phyloP scores from a whole-genome alignment of 1,140 invertebrate genomes.

The Zaprionus tsacasi region DNA sequence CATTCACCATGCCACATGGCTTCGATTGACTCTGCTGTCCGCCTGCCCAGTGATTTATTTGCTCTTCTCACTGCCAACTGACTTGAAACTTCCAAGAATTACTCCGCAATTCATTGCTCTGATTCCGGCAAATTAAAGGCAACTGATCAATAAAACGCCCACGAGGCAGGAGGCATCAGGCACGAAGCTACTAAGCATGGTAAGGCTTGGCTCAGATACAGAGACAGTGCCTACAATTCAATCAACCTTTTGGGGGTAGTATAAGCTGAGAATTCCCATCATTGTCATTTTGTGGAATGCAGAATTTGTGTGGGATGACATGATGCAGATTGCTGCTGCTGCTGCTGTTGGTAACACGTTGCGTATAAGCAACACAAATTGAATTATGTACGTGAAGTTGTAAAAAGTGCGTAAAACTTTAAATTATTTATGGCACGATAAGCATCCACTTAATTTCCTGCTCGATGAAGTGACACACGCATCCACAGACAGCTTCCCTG shows the following conservation, averaged over 20 bases:
- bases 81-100: conserved; percentile 19
- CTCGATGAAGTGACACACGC: conserved; percentile 32
- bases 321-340: not conserved
- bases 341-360: not conserved
- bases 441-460: conserved; percentile 50
- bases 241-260: conserved; percentile 32
- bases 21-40: conserved; percentile 53
- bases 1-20: conserved; percentile 13
- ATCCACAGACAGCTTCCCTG: conserved; percentile 16
- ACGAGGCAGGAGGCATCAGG: too few species aligned
- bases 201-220: not conserved
- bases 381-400: not conserved
- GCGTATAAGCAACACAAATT: conserved; percentile 27
- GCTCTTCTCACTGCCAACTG: conserved; percentile 30
- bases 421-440: conserved; percentile 21
- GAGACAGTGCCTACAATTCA: conserved; percentile 37
- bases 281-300: conserved; percentile 4
- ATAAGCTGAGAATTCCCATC: not conserved
- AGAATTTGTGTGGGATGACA: not conserved
- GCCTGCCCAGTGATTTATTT: conserved; percentile 68
- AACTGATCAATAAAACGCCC: not conserved
- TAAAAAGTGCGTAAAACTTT: conserved; percentile 11
- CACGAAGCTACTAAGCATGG: not conserved
- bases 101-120: not conserved
- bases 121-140: not conserved